Base-by-base conservation (phyloP, 2,888 invertebrate genomes). In the Heliconius sara region DNA sequence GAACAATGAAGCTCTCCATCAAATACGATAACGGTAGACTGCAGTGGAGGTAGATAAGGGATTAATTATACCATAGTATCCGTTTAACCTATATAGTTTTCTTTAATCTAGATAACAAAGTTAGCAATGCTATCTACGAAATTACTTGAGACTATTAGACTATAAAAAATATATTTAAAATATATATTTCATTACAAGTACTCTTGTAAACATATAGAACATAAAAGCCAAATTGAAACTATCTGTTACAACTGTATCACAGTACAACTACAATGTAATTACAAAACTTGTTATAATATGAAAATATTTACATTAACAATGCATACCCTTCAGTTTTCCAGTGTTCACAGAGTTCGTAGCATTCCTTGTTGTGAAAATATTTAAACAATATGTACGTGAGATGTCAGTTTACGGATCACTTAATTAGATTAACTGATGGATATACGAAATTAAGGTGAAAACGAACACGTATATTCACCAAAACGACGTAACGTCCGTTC, bases 331-430 rank as follows among this genome's bases (percentile, higher is more conserved):
- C 87, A 87, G 83, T 85, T 88, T 84, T 87, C 85, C 84, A 86
- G 84, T 84, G 86, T 83, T 85, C 83, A 85, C 84, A 86, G 85
- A 84, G 87, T 84, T 83, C 85, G 84, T 85, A 85, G 86, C 85
- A 91, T 88, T 89, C 89, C 89, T 84, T 86, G 84, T 84, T 87
- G 85, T 87, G 87, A 87, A 85, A 87, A 87, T 87, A 89, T 89
- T 89, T 79, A 19, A 81, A 77, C 75, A 83, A 84, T 81, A 84
- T 86, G 83, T 87, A 87, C 86, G 84, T 91, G 91, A 90, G 90
- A 88, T 89, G 86, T 88, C 87, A 90, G 91, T 93, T 92, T 89
- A 90, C 91, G 89, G 85, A 89, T 89, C 93, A 94, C 93, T 92
- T 93, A 92, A 93, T 93, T 92, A 88, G 88, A 91, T 93, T 90